These are phyloP conservation scores for Acanthopleura granulata DNA, from an alignment of 2,888 invertebrate species.

Conservation along the genomic window DNA sequence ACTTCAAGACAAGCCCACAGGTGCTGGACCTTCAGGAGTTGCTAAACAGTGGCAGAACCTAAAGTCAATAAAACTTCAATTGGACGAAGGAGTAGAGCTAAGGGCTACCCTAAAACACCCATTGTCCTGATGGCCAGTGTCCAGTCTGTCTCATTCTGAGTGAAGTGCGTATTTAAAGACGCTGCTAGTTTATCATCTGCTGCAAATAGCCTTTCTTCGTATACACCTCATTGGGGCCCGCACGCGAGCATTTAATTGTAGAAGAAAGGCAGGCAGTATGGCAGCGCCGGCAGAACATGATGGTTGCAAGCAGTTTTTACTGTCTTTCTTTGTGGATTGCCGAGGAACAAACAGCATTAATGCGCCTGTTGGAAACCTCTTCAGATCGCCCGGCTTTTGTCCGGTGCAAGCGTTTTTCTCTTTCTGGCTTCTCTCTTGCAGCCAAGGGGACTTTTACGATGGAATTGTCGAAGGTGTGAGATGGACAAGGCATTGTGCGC, in stretches of 20 bases:
- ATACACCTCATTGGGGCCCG: neutral
- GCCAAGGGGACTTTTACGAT: neutral
- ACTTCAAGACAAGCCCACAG: neutral
- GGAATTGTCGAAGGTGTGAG: neutral
- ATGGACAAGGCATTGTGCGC: neutral
- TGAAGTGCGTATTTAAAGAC: constrained; percentile 2
- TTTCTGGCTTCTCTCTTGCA: too few relatives aligned
- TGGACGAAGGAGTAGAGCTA: too few relatives aligned
- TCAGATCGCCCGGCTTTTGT: neutral
- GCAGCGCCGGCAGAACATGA: neutral
- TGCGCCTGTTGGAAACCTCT: neutral
- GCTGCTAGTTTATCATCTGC: neutral
- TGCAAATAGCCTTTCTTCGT: neutral
- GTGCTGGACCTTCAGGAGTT: neutral
- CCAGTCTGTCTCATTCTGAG: neutral
- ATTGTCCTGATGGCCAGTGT: constrained; percentile 5
- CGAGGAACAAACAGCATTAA: neutral
- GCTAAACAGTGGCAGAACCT: too few relatives aligned
- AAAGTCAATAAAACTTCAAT: too few relatives aligned
- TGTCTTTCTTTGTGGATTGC: neutral
- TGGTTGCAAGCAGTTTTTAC: neutral
- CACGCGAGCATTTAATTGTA: neutral
- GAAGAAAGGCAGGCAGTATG: neutral
- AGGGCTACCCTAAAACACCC: neutral
- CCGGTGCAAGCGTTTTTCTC: too few relatives aligned